Conservation (phyloP, 2,888 invertebrate genomes). For the Sabellastarte sp. region DNA sequence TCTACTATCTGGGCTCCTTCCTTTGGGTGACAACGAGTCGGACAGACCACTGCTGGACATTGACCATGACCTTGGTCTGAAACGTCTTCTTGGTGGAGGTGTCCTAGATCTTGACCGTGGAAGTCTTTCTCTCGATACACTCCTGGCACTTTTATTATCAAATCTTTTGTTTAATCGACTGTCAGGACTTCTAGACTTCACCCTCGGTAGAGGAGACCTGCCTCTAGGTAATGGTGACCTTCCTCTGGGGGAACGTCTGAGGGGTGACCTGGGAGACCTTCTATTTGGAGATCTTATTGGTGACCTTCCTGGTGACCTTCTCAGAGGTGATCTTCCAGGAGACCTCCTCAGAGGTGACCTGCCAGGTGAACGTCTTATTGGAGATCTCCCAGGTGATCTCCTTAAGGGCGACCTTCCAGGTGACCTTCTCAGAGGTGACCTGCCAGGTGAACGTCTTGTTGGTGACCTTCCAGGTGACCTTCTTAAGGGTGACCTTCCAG, state of each 20-base stretch:
- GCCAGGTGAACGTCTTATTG: neutral
- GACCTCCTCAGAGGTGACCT: conserved; percentile 13
- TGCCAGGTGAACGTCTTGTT: neutral
- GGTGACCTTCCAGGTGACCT: neutral
- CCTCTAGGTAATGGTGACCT: conserved; percentile 10
- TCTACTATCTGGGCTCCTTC: conserved; percentile 20
- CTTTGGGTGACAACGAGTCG: neutral
- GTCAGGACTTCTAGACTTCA: no score
- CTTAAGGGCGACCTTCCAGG: neutral
- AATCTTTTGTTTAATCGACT: neutral
- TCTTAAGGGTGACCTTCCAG: conserved; percentile 13
- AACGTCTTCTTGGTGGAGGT: neutral
- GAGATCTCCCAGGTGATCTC: neutral
- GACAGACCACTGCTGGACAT: neutral
- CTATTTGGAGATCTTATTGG: conserved; percentile 15
- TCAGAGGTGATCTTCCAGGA: conserved; percentile 9
- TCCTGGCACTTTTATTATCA: no score
- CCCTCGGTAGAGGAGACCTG: neutral
- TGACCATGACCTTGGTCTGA: neutral
- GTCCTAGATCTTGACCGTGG: conserved; percentile 35
- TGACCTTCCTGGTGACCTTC: neutral
- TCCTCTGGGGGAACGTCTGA: neutral
- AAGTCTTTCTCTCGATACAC: neutral
- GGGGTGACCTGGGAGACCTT: no score
- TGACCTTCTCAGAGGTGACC: neutral